phyloP scores from a whole-genome alignment of 2,888 invertebrate species.

The Caenorhabditis virilis region DNA sequence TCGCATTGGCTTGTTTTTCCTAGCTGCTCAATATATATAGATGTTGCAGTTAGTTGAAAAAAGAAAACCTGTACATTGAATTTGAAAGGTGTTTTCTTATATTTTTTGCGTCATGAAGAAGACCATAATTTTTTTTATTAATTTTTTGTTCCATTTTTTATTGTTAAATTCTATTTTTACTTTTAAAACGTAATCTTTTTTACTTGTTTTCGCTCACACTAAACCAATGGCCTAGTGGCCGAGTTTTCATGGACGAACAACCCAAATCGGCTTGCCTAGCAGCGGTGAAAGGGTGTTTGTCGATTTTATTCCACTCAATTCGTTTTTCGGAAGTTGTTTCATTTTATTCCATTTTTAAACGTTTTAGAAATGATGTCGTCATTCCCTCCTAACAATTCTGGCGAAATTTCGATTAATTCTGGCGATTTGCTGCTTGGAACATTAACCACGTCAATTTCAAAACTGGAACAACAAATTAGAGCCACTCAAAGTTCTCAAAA shows the following conservation, averaged over 20 bases:
- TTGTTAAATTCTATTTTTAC: background rate
- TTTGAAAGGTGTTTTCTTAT: too few relatives aligned
- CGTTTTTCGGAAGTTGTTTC: background rate
- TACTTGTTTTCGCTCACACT: background rate
- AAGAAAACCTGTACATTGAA: too few relatives aligned
- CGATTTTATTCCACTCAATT: background rate
- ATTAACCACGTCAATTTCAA: conserved; percentile 21
- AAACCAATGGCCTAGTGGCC: background rate
- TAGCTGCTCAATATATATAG: too few relatives aligned
- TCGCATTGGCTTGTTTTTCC: too few relatives aligned
- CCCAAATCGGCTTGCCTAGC: background rate
- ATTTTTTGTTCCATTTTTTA: too few relatives aligned
- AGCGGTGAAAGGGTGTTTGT: too few relatives aligned
- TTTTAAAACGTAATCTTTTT: background rate
- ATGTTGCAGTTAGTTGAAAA: too few relatives aligned
- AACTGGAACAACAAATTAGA: conserved; percentile 33
- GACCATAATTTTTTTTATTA: too few relatives aligned
- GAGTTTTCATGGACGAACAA: background rate
- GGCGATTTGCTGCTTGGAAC: conserved; percentile 38
- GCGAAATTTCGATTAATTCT: conserved; percentile 28
- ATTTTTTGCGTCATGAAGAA: too few relatives aligned
- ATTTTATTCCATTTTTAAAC: background rate
- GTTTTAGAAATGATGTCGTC: conserved; percentile 29
- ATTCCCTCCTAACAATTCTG: background rate
- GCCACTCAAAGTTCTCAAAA: conserved; percentile 29